A percentile compares a stretch with the other conserved stretches of the same genome.
These are phyloP conservation scores for Hipposideros larvatus DNA, from an alignment of 2,797 vertebrate species.

Conservation along the genomic window DNA sequence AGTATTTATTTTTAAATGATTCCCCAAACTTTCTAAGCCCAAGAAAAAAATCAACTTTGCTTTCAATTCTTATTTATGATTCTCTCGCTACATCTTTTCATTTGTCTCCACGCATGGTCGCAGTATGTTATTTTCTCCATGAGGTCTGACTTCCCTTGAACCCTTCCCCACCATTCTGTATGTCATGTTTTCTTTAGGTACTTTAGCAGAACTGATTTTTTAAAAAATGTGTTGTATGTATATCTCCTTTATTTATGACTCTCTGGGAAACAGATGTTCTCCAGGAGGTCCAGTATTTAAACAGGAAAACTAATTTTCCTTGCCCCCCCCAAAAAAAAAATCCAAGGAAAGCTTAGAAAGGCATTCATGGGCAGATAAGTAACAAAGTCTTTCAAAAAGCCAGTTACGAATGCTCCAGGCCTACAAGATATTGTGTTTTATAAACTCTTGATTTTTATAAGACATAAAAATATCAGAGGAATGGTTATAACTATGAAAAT, in stretches of 20 bases:
- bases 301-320: not conserved
- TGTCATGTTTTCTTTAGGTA: not conserved
- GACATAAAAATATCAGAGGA: conserved; percentile 16
- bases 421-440: conserved; percentile 27
- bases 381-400: not conserved
- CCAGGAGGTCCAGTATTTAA: not conserved
- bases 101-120: not conserved
- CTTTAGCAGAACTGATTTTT: not conserved
- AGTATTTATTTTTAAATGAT: not conserved
- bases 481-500: conserved; percentile 50
- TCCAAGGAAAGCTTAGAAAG: conserved; percentile 34
- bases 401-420: not conserved
- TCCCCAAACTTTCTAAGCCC: not conserved
- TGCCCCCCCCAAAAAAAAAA: not conserved
- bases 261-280: conserved; percentile 37
- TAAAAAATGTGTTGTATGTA: not conserved
- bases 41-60: not conserved
- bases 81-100: not conserved
- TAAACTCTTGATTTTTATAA: conserved; percentile 48
- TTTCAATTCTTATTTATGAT: not conserved
- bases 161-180: not conserved
- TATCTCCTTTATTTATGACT: not conserved
- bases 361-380: not conserved
- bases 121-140: not conserved
- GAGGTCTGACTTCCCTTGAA: not conserved